Percentiles rank a stretch among this genome's conserved stretches.
phyloP scores from a whole-genome alignment of 2,113 vertebrate species.

The Lucifuga dentata region DNA sequence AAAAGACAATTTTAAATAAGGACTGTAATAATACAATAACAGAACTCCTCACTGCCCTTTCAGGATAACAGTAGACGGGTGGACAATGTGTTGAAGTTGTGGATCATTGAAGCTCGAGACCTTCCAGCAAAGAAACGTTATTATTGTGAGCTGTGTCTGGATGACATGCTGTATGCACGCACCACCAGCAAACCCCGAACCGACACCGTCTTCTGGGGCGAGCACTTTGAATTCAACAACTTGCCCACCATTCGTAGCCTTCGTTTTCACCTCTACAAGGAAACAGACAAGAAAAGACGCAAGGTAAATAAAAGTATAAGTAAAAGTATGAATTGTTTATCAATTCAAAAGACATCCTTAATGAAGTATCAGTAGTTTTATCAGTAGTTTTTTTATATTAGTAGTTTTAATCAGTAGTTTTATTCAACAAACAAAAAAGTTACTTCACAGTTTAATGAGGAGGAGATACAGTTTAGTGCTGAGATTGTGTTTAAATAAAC shows the following conservation, averaged over 20 bases:
- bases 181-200: conserved; percentile 98
- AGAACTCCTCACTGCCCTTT: conserved; percentile 57
- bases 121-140: conserved; percentile 97
- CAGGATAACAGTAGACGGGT: conserved; percentile 97
- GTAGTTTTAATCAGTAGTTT: no score
- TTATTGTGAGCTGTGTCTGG: conserved; percentile 97
- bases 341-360: background rate
- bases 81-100: conserved; percentile 95
- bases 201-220: conserved; percentile 98
- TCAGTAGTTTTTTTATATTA: no score
- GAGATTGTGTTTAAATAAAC: no score
- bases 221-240: conserved; percentile 98
- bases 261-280: conserved; percentile 96
- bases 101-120: conserved; percentile 97
- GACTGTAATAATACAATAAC: conserved; percentile 69
- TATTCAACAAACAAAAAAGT: no score
- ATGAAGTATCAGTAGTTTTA: no score
- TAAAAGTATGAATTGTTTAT: no score
- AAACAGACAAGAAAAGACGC: conserved; percentile 96
- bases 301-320: conserved; percentile 76
- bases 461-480: no score
- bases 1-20: conserved; percentile 17
- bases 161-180: conserved; percentile 96
- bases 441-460: no score
- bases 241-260: conserved; percentile 94